Evolutionary conservation across 1,140 invertebrate genomes (phyloP).

Genomic region (Brachionus calyciflorus): DNA sequence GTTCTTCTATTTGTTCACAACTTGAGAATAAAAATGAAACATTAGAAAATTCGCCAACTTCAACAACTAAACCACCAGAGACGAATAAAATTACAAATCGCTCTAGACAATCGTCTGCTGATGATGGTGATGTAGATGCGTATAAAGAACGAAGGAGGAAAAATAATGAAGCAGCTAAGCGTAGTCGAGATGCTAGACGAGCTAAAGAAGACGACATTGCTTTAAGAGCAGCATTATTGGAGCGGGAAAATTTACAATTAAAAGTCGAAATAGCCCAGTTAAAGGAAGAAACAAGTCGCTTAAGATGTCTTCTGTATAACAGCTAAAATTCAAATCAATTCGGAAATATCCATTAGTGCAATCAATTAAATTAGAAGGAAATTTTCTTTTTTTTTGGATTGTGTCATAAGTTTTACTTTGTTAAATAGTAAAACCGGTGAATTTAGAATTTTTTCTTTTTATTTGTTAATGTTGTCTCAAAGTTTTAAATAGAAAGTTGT

Average conservation of each 20-base stretch:
- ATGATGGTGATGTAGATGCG: conserved; percentile 65
- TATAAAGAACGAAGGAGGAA: conserved; percentile 83
- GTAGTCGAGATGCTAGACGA: conserved; percentile 81
- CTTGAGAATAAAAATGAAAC: background rate
- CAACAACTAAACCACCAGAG: background rate
- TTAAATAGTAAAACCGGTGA: too few relatives aligned
- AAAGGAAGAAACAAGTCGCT: conserved; percentile 64
- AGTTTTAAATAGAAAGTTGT: too few relatives aligned
- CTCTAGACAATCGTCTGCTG: background rate
- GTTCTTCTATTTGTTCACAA: conserved; percentile 1
- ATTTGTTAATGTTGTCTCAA: too few relatives aligned
- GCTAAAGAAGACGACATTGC: conserved; percentile 88
- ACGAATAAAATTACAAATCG: background rate
- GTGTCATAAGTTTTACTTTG: too few relatives aligned
- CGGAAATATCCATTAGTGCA: too few relatives aligned
- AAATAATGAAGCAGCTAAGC: conserved; percentile 92
- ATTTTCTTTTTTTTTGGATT: too few relatives aligned
- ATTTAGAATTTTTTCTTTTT: too few relatives aligned
- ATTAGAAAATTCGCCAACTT: background rate
- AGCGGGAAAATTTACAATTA: conserved; percentile 73
- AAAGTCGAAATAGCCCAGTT: conserved; percentile 66
- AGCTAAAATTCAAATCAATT: background rate
- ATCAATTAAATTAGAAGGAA: too few relatives aligned
- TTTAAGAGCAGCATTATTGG: conserved; percentile 77
- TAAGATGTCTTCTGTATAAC: conserved; percentile 43